Conservation (phyloP, 2,797 vertebrate genomes). For the Phrynocephalus guinanensis region DNA sequence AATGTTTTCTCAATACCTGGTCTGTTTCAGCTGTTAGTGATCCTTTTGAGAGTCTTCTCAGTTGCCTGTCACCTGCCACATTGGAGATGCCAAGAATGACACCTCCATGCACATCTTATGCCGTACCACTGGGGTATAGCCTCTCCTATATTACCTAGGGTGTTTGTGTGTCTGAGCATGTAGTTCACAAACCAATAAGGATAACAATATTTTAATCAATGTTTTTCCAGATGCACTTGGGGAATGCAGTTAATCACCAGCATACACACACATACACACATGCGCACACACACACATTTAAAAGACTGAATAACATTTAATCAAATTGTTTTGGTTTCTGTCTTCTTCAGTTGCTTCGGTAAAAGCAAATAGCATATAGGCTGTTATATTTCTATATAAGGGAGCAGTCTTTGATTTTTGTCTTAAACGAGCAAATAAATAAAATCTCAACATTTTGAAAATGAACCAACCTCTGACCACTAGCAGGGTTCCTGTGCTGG, state of each 20-base stretch:
- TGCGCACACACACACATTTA: no score
- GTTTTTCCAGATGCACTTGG: no score
- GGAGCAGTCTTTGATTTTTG: neutral
- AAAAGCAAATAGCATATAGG: no score
- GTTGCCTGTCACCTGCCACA: neutral
- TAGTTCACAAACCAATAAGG: no score
- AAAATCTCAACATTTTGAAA: neutral
- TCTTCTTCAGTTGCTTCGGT: no score
- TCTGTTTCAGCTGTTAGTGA: neutral
- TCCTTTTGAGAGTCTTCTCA: neutral
- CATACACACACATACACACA: no score
- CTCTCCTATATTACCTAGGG: neutral
- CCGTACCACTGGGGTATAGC: neutral
- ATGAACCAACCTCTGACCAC: constrained; percentile 75
- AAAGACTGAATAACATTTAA: no score
- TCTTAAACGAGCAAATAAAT: neutral
- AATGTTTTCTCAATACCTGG: neutral
- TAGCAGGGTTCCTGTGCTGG: constrained; percentile 74
- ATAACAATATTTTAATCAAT: no score
- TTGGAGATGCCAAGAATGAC: neutral
- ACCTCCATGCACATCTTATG: neutral
- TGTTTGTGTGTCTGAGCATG: no score
- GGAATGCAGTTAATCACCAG: no score
- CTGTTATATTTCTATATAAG: neutral
- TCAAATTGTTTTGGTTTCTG: no score